Evolutionary conservation across 2,797 vertebrate species (phyloP).

Genomic region (Lutjanus campechanus): DNA sequence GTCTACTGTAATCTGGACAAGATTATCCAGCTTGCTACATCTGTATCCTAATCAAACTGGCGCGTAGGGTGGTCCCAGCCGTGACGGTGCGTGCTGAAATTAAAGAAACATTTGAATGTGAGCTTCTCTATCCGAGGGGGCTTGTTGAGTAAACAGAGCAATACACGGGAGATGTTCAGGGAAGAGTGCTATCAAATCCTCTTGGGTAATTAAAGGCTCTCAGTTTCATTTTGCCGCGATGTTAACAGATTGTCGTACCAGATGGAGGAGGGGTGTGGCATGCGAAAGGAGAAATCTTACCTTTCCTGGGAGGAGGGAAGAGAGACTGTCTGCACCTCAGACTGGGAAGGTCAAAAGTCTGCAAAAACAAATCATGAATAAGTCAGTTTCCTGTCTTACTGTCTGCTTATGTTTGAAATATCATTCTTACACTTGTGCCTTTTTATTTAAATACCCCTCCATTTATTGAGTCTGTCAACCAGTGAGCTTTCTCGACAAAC

Average conservation of each 20-base stretch:
- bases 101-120: slow-evolving; percentile 33
- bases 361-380: slow-evolving; percentile 37
- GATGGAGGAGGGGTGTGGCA: slow-evolving; percentile 39
- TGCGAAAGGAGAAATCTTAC: slow-evolving; percentile 51
- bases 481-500: not conserved
- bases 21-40: slow-evolving; percentile 31
- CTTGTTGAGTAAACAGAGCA: slow-evolving; percentile 49
- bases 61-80: not conserved
- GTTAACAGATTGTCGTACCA: slow-evolving; percentile 58
- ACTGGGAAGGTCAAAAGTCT: slow-evolving; percentile 48
- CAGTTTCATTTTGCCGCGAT: slow-evolving; percentile 44
- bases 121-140: slow-evolving; percentile 24
- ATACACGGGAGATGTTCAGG: slow-evolving; percentile 16
- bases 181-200: slow-evolving; percentile 29
- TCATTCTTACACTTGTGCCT: not conserved
- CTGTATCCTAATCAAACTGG: slow-evolving; percentile 28
- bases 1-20: slow-evolving; percentile 39
- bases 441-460: slow-evolving; percentile 2
- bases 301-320: slow-evolving; percentile 43
- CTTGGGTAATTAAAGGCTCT: slow-evolving; percentile 47
- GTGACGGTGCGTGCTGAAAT: slow-evolving; percentile 27
- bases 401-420: not conserved
- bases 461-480: slow-evolving; percentile 30
- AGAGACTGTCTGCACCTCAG: slow-evolving; percentile 29
- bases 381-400: not conserved